phyloP scores from a whole-genome alignment of 2,797 vertebrate species.

The Pangasius sanitwongsei region DNA sequence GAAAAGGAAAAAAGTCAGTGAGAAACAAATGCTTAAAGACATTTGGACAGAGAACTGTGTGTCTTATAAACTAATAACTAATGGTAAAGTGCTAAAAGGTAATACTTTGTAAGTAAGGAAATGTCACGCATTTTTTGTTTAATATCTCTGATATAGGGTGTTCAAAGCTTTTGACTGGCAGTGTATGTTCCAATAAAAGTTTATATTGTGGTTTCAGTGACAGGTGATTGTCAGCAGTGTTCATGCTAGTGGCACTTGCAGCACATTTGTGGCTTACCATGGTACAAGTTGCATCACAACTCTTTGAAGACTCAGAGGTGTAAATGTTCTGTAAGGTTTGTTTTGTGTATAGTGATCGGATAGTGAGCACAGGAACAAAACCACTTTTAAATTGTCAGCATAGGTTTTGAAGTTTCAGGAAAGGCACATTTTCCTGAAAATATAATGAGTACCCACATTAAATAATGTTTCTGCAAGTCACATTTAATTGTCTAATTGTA shows the following conservation, averaged over 20 bases:
- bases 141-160: background rate
- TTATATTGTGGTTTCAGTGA: background rate
- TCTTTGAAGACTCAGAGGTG: conserved; percentile 16
- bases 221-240: conserved; percentile 7
- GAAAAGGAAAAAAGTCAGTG: background rate
- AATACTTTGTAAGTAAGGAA: background rate
- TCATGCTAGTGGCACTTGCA: background rate
- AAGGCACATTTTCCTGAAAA: background rate
- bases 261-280: conserved; percentile 20
- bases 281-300: conserved; percentile 19
- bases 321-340: background rate
- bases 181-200: background rate
- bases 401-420: background rate
- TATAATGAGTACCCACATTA: background rate
- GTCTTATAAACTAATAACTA: background rate
- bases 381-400: background rate
- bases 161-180: background rate
- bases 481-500: background rate
- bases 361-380: background rate
- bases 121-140: background rate
- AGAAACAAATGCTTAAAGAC: background rate
- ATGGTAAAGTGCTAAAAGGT: background rate
- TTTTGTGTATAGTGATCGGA: background rate
- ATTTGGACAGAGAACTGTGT: background rate
- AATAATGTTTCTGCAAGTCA: background rate